Evolutionary conservation across 2,797 vertebrate species (phyloP).

Genomic region (Rousettus madagascariensis): DNA sequence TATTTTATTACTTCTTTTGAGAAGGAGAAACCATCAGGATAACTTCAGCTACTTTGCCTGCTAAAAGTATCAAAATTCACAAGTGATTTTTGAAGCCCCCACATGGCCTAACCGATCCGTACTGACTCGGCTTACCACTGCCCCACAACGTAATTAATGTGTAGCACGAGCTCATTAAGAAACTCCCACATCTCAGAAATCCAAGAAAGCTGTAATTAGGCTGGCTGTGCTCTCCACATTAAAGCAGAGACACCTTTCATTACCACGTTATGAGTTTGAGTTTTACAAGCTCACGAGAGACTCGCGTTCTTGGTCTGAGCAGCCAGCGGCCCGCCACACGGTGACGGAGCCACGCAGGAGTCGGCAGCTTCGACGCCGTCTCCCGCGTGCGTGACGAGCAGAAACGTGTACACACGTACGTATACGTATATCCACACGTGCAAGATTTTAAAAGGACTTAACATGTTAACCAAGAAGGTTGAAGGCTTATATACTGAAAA

Average conservation of each 20-base stretch:
- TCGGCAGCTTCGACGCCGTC: background rate
- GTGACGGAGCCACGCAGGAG: no score
- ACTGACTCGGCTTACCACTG: background rate
- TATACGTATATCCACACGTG: no score
- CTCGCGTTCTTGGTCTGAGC: background rate
- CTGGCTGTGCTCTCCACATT: background rate
- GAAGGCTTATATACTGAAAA: background rate
- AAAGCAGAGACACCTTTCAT: background rate
- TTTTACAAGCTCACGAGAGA: background rate
- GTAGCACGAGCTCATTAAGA: background rate
- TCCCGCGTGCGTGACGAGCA: background rate
- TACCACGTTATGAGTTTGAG: background rate
- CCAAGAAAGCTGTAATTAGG: background rate
- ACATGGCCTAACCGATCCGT: background rate
- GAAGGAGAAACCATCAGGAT: background rate
- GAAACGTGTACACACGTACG: no score
- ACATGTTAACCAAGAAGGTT: background rate
- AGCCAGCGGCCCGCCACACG: background rate
- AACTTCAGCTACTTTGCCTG: background rate
- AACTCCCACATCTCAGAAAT: conserved; percentile 11
- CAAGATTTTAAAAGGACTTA: background rate
- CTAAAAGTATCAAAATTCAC: background rate
- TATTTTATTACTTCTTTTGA: background rate
- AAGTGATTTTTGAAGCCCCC: background rate
- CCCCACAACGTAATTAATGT: background rate